Evolutionary conservation across 92 coral and sea anemone species (phyloP).

Genomic region (Parazoanthus atlanticus): DNA sequence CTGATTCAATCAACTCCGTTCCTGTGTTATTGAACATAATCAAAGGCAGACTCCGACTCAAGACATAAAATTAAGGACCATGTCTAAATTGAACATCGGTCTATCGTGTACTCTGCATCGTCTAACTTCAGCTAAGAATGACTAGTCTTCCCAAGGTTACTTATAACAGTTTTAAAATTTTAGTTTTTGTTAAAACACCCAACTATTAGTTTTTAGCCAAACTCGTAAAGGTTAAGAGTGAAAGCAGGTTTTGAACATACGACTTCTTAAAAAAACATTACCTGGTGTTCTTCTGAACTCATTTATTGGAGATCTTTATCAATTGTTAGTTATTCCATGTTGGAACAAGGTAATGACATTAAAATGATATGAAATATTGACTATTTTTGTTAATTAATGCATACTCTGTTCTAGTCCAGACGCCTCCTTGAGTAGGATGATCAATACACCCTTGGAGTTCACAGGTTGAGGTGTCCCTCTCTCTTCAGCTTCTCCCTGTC

Average conservation of each 20-base stretch:
- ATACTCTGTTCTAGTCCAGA: neutral
- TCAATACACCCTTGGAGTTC: neutral
- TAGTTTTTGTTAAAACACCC: no score
- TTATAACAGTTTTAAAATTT: no score
- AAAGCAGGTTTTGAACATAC: no score
- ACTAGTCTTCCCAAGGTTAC: no score
- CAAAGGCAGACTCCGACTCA: neutral
- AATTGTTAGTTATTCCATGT: neutral
- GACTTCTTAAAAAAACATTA: no score
- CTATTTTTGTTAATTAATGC: neutral
- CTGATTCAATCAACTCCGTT: constrained; percentile 36
- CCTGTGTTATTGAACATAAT: constrained; percentile 26
- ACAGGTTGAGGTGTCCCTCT: neutral
- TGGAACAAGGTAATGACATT: no score
- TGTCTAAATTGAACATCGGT: no score
- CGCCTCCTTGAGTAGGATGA: neutral
- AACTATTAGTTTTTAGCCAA: no score
- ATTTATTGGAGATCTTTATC: neutral
- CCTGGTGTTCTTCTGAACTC: neutral
- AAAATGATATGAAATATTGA: neutral
- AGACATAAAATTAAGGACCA: neutral
- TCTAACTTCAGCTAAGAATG: no score
- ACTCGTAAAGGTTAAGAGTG: no score
- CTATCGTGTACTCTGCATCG: no score
- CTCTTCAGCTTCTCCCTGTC: neutral